Evolutionary conservation across 2,888 invertebrate genomes (phyloP).

Genomic region (Amiota mariae): DNA sequence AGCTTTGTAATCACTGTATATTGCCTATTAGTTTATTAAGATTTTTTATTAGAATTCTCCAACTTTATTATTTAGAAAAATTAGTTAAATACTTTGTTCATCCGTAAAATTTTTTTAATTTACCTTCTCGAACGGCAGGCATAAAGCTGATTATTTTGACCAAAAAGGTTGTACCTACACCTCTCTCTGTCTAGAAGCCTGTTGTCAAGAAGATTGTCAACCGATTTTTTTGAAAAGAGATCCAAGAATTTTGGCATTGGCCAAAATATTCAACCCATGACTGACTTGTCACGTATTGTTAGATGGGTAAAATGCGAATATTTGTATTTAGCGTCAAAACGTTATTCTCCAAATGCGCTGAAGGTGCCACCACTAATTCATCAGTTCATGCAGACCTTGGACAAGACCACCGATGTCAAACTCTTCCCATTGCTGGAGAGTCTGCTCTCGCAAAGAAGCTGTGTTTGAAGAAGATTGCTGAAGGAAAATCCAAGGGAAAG

Average conservation of each 20-base stretch:
- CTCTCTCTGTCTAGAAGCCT: conserved; percentile 92
- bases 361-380: conserved; percentile 99
- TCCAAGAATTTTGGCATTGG: conserved; percentile 98
- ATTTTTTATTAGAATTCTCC: too few species aligned
- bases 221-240: conserved; percentile 97
- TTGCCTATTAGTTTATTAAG: too few species aligned
- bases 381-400: conserved; percentile 96
- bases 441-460: too few species aligned
- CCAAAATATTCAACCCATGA: conserved; percentile 97
- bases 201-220: conserved; percentile 94
- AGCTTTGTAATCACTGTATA: too few species aligned
- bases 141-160: conserved; percentile 75
- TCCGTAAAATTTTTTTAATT: too few species aligned
- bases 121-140: conserved; percentile 73
- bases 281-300: conserved; percentile 97
- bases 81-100: too few species aligned
- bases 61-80: too few species aligned
- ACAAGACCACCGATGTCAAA: conserved; percentile 90
- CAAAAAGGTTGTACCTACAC: conserved; percentile 97
- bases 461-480: too few species aligned
- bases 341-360: conserved; percentile 95
- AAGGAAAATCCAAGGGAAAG: too few species aligned
- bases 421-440: too few species aligned
- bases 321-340: conserved; percentile 97
- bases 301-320: conserved; percentile 99